A percentile compares a stretch with the other conserved stretches of the same genome.
These are phyloP conservation scores for Heliconius ethilla DNA, from an alignment of 2,888 invertebrate species.

Conservation along the genomic window DNA sequence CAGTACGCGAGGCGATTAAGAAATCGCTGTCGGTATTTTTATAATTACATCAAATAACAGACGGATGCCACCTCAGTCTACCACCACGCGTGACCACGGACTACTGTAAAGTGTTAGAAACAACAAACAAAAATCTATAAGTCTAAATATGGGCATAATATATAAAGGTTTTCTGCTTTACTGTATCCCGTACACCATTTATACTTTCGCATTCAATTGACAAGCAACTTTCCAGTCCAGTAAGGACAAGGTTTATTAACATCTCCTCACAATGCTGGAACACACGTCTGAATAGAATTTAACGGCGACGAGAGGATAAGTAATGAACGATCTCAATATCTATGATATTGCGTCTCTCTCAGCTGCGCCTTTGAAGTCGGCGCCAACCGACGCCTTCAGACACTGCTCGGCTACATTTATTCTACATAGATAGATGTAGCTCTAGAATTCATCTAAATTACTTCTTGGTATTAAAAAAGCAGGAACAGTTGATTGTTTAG, in stretches of 20 bases:
- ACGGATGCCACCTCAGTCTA: too few relatives aligned
- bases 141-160: too few relatives aligned
- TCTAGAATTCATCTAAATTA: neutral
- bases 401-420: neutral
- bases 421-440: neutral
- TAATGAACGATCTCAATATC: slow-evolving; percentile 38
- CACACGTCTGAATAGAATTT: slow-evolving; percentile 29
- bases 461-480: neutral
- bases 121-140: too few relatives aligned
- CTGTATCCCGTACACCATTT: neutral
- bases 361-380: slow-evolving; percentile 37
- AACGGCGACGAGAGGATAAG: slow-evolving; percentile 33
- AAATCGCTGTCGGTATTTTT: too few relatives aligned
- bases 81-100: too few relatives aligned
- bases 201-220: neutral
- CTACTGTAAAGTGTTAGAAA: too few relatives aligned
- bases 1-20: too few relatives aligned
- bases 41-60: too few relatives aligned
- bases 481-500: neutral
- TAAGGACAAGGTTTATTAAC: slow-evolving; percentile 20
- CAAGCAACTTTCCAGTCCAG: slow-evolving; percentile 14
- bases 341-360: slow-evolving; percentile 35
- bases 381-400: slow-evolving; percentile 28
- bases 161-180: neutral
- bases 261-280: slow-evolving; percentile 25